Evolutionary conservation across 2,113 vertebrate genomes (phyloP).

Genomic region (Sus scrofa): DNA sequence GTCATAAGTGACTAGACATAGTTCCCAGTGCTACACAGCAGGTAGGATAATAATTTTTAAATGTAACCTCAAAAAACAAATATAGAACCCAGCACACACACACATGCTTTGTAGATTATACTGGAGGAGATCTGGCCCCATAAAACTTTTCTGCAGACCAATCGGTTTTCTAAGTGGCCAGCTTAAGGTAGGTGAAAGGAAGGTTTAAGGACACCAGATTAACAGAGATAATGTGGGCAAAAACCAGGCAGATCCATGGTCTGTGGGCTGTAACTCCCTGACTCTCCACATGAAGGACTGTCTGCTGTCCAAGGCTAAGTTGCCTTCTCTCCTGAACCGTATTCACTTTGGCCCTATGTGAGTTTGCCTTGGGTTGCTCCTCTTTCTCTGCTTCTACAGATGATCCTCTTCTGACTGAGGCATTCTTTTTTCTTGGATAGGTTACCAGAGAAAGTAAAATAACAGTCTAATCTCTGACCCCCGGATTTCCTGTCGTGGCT

Average conservation of each 20-base stretch:
- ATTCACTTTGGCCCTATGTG: background rate
- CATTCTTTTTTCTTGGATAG: background rate
- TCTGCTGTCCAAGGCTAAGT: background rate
- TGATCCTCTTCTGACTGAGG: background rate
- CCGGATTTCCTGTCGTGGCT: no score
- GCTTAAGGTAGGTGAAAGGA: background rate
- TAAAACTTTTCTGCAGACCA: background rate
- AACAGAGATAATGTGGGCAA: background rate
- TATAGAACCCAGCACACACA: background rate
- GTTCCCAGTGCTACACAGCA: no score
- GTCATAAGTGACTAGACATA: no score
- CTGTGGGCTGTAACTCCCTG: background rate
- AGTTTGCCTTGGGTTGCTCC: background rate
- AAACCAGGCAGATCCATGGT: background rate
- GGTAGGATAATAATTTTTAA: slow-evolving; percentile 1
- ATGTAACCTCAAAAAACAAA: background rate
- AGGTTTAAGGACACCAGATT: background rate
- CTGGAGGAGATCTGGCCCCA: background rate
- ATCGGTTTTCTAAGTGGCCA: background rate
- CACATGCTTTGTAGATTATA: background rate
- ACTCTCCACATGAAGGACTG: background rate
- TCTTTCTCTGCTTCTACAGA: background rate
- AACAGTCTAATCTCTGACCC: background rate
- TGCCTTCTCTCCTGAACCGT: background rate
- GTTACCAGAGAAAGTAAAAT: background rate